phyloP scores from a whole-genome alignment of 2,888 invertebrate species.

The Ceriagrion tenellum region DNA sequence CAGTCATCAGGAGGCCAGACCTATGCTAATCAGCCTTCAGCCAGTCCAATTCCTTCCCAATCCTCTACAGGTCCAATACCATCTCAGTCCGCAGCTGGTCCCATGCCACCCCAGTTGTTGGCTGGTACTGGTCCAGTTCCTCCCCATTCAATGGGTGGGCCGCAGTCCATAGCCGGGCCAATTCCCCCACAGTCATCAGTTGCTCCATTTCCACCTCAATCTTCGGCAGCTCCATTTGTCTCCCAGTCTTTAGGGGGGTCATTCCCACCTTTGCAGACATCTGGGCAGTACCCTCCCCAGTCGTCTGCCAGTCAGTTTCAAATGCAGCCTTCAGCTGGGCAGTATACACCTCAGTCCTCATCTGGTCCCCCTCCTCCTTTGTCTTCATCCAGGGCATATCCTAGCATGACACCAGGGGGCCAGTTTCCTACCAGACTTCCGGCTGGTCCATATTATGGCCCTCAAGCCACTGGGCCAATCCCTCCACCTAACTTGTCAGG shows the following conservation, averaged over 20 bases:
- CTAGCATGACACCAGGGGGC: background rate
- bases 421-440: constrained; percentile 33
- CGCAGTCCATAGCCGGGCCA: background rate
- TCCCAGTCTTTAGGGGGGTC: background rate
- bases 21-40: background rate
- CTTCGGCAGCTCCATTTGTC: background rate
- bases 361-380: background rate
- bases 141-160: background rate
- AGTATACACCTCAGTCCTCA: background rate
- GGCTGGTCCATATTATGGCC: background rate
- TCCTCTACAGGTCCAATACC: background rate
- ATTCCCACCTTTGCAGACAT: background rate
- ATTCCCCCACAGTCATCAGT: background rate
- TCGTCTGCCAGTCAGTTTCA: background rate
- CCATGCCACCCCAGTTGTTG: background rate
- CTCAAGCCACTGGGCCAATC: background rate
- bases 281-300: background rate
- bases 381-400: constrained; percentile 4
- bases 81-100: background rate
- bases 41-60: background rate
- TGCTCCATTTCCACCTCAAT: background rate
- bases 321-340: background rate
- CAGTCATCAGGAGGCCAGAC: background rate
- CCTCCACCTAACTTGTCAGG: background rate
- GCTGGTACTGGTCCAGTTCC: background rate